phyloP scores from a whole-genome alignment of 2,888 invertebrate genomes.

The Xestia xanthographa region DNA sequence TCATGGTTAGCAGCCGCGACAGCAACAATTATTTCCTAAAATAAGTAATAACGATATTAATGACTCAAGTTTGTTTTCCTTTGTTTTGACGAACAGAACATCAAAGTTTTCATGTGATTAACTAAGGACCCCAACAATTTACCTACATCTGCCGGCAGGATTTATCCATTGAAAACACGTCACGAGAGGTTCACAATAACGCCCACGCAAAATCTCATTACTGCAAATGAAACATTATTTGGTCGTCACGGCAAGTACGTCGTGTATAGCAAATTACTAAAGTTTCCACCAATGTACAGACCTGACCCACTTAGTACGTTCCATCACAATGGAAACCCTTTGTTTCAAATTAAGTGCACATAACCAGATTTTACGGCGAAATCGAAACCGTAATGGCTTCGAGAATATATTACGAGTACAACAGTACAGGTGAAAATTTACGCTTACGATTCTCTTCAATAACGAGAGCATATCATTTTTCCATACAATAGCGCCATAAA shows the following conservation, averaged over 20 bases:
- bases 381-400: slow-evolving; percentile 61
- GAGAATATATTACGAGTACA: slow-evolving; percentile 67
- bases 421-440: slow-evolving; percentile 73
- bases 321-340: slow-evolving; percentile 57
- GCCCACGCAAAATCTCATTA: slow-evolving; percentile 56
- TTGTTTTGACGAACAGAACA: slow-evolving; percentile 26
- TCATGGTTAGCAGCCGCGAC: too few species aligned
- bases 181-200: slow-evolving; percentile 36
- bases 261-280: slow-evolving; percentile 57
- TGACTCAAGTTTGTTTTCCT: not conserved
- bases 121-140: slow-evolving; percentile 24
- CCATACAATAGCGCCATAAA: slow-evolving; percentile 83
- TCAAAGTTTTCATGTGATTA: slow-evolving; percentile 31
- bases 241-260: slow-evolving; percentile 36
- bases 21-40: not conserved
- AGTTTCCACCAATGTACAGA: slow-evolving; percentile 57
- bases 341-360: slow-evolving; percentile 67
- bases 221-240: slow-evolving; percentile 59
- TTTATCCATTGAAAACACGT: slow-evolving; percentile 44
- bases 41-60: slow-evolving; percentile 5
- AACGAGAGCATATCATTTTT: slow-evolving; percentile 81
- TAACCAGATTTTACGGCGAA: slow-evolving; percentile 65
- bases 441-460: slow-evolving; percentile 75
- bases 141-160: slow-evolving; percentile 28
- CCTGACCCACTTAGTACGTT: slow-evolving; percentile 53